These are phyloP conservation scores for Bucorvus abyssinicus DNA, from an alignment of 2,797 vertebrate species.

Conservation along the genomic window DNA sequence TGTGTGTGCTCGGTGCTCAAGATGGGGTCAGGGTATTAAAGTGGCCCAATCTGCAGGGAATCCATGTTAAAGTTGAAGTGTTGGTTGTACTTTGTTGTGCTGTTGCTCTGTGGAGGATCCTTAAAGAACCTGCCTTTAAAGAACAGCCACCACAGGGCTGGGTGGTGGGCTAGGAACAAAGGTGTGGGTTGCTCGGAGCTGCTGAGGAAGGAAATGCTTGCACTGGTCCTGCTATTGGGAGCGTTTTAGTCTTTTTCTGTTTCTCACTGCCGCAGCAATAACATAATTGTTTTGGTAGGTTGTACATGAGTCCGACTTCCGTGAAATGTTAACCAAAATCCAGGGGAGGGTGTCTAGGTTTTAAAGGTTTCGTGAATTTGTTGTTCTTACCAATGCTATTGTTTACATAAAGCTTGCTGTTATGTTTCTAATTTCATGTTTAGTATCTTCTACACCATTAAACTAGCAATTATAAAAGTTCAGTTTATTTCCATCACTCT, in stretches of 20 bases:
- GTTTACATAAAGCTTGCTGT: not conserved
- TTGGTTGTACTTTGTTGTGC: not conserved
- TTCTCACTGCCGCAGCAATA: not conserved
- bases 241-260: no score
- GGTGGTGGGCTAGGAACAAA: no score
- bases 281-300: not conserved
- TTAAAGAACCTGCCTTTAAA: no score
- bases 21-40: no score
- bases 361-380: not conserved
- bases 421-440: not conserved
- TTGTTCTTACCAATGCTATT: not conserved
- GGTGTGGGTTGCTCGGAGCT: accelerated
- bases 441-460: not conserved
- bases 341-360: accelerated
- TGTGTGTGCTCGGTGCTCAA: not conserved
- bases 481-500: not conserved
- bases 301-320: not conserved
- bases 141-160: not conserved
- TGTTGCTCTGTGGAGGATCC: no score
- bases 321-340: not conserved
- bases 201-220: not conserved
- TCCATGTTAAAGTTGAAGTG: accelerated
- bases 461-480: not conserved
- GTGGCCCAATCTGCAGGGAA: accelerated
- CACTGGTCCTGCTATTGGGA: accelerated